phyloP scores from a whole-genome alignment of 2,888 invertebrate species.

The Ectemnius lituratus region DNA sequence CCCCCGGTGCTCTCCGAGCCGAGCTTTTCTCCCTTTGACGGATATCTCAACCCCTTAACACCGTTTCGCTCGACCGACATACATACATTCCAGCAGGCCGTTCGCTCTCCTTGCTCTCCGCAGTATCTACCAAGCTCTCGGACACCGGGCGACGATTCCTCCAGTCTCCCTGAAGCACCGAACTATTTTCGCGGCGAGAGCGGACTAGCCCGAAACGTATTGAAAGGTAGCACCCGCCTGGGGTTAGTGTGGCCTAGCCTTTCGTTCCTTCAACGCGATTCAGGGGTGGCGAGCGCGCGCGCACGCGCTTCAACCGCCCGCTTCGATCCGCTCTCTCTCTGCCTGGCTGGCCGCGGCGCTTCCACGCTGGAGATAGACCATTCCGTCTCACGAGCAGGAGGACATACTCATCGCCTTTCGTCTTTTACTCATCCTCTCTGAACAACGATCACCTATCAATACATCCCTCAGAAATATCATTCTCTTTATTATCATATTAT shows the following conservation, averaged over 20 bases:
- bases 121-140: conserved; percentile 3
- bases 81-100: neutral
- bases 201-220: conserved; percentile 35
- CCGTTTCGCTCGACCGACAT: neutral
- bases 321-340: conserved; percentile 54
- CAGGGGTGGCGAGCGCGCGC: conserved; percentile 52
- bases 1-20: conserved; percentile 32
- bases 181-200: conserved; percentile 15
- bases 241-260: conserved; percentile 43
- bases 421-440: neutral
- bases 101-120: neutral
- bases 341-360: conserved; percentile 44
- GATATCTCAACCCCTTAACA: neutral
- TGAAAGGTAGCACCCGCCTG: conserved; percentile 33
- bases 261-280: conserved; percentile 45
- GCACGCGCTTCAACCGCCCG: conserved; percentile 50
- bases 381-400: conserved; percentile 40
- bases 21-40: conserved; percentile 17
- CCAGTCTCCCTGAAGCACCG: neutral
- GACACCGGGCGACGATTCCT: neutral
- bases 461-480: too few species aligned
- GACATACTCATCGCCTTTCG: conserved; percentile 12
- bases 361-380: conserved; percentile 44
- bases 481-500: too few species aligned
- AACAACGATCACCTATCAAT: too few species aligned